These are phyloP conservation scores for Anableps anableps DNA, from an alignment of 2,797 vertebrate species.

Conservation along the genomic window DNA sequence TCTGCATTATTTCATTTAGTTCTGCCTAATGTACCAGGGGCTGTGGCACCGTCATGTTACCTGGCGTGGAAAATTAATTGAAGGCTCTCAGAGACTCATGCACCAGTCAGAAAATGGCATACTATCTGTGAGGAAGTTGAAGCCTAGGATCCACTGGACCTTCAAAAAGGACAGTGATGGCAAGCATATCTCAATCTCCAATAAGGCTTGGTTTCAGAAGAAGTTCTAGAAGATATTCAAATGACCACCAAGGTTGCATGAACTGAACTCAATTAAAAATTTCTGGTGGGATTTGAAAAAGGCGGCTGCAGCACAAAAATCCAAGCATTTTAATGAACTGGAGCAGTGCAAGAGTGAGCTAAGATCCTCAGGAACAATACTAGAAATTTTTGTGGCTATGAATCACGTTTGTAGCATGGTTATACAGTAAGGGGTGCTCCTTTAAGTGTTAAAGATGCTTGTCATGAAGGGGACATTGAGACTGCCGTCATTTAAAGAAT, in stretches of 20 bases:
- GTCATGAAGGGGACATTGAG: no score
- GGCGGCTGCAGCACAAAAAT: background rate
- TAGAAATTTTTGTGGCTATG: background rate
- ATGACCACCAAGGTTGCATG: background rate
- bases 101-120: slow-evolving; percentile 48
- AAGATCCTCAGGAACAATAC: background rate
- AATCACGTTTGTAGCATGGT: background rate
- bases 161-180: background rate
- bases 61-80: slow-evolving; percentile 71
- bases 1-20: slow-evolving; percentile 82
- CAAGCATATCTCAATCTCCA: background rate
- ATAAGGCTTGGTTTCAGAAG: background rate
- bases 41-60: slow-evolving; percentile 61
- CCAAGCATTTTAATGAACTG: background rate
- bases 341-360: background rate
- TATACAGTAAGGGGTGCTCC: background rate
- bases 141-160: background rate
- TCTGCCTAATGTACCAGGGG: slow-evolving; percentile 75
- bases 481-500: no score
- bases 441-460: no score
- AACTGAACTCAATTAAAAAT: background rate
- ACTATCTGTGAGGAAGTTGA: background rate
- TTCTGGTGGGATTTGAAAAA: background rate
- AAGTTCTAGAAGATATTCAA: background rate
- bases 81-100: slow-evolving; percentile 59